Evolutionary conservation across 2,797 vertebrate species (phyloP).

Genomic region (Novumbra hubbsi): DNA sequence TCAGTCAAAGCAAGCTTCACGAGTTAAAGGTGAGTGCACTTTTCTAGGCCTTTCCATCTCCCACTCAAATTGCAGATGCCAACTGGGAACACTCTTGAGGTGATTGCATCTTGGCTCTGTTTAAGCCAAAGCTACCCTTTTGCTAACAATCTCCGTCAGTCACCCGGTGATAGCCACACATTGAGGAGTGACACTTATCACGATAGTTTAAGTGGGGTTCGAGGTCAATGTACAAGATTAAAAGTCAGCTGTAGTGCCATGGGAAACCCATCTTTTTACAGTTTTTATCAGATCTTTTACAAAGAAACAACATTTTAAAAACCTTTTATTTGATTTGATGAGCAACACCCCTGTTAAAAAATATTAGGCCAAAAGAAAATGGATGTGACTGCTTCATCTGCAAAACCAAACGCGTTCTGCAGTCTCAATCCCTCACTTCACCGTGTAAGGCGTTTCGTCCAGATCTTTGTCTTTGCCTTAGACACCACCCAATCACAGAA

Average conservation of each 20-base stretch:
- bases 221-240: slow-evolving; percentile 26
- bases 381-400: too few relatives aligned
- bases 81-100: slow-evolving; percentile 6
- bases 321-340: too few relatives aligned
- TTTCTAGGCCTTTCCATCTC: slow-evolving; percentile 3
- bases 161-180: slow-evolving; percentile 11
- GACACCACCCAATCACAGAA: too few relatives aligned
- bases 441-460: too few relatives aligned
- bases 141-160: background rate
- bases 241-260: background rate
- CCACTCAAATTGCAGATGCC: slow-evolving; percentile 1
- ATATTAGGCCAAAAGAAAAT: too few relatives aligned
- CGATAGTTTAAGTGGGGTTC: slow-evolving; percentile 13
- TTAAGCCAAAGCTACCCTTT: slow-evolving; percentile 18
- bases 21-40: background rate
- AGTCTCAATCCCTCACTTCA: too few relatives aligned
- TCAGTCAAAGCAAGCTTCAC: background rate
- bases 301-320: too few relatives aligned
- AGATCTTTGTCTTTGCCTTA: too few relatives aligned
- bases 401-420: too few relatives aligned
- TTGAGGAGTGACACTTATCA: slow-evolving; percentile 6
- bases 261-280: too few relatives aligned
- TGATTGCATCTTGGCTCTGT: slow-evolving; percentile 2
- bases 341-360: too few relatives aligned
- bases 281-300: too few relatives aligned